Percentiles rank a stretch among this genome's conserved stretches.
These are phyloP conservation scores for Drosophila yakuba DNA, from an alignment of 1,140 invertebrate genomes.

Conservation along the genomic window DNA sequence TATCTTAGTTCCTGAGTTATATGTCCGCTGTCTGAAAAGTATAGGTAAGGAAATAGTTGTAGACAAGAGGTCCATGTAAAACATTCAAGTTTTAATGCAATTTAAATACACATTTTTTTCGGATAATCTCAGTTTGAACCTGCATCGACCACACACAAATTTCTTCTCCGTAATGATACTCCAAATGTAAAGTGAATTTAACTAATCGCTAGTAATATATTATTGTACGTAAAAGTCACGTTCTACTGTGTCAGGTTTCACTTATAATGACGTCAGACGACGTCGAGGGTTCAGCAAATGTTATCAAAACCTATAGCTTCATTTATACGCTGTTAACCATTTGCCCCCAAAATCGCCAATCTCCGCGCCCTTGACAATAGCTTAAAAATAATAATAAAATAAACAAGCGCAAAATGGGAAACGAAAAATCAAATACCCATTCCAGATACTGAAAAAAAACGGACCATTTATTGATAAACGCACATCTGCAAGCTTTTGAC, in stretches of 20 bases:
- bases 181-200: no score
- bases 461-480: conserved; percentile 3
- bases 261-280: conserved; percentile 17
- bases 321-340: conserved; percentile 18
- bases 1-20: conserved; percentile 31
- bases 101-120: no score
- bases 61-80: not conserved
- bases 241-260: conserved; percentile 1
- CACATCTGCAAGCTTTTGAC: conserved; percentile 2
- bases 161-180: no score
- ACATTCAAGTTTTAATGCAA: no score
- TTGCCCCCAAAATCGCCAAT: not conserved
- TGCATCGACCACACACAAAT: no score
- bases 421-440: not conserved
- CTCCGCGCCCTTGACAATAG: conserved; percentile 18
- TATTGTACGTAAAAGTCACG: not conserved
- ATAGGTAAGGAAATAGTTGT: not conserved
- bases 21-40: conserved; percentile 14
- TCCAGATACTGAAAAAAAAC: not conserved
- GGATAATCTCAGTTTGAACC: no score
- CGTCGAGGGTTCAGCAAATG: conserved; percentile 24
- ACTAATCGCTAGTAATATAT: no score
- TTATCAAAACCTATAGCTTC: conserved; percentile 28
- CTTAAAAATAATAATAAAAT: not conserved
- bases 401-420: not conserved